These are phyloP conservation scores for Petrocephalus microphthalmus DNA, from an alignment of 2,113 vertebrate genomes.

Conservation along the genomic window DNA sequence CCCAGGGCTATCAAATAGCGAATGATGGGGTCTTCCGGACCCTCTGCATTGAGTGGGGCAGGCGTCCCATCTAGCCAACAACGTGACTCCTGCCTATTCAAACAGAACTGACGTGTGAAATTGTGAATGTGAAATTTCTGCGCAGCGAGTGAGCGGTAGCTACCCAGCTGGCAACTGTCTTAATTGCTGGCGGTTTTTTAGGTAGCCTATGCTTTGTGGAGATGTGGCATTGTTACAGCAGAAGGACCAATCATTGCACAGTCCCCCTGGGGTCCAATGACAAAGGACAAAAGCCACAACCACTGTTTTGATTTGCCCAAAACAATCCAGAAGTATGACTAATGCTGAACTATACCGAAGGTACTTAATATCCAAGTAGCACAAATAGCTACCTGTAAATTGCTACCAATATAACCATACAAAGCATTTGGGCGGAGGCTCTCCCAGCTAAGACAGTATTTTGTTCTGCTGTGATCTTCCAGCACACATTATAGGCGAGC, in stretches of 20 bases:
- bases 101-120: not conserved
- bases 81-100: not conserved
- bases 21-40: not conserved
- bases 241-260: not conserved
- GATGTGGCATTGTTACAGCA: not conserved
- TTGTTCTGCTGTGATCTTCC: not conserved
- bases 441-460: not conserved
- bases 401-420: not conserved
- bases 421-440: not conserved
- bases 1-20: not conserved
- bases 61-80: not conserved
- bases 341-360: not conserved
- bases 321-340: not conserved
- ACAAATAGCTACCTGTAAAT: not conserved
- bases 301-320: not conserved
- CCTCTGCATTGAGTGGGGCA: not conserved
- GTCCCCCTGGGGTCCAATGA: not conserved
- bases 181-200: not conserved
- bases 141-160: not conserved
- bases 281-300: not conserved
- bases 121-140: not conserved
- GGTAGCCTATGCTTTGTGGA: not conserved
- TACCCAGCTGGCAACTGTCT: not conserved
- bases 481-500: not conserved
- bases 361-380: not conserved